phyloP scores from a whole-genome alignment of 2,113 vertebrate species.

The Equus quagga region DNA sequence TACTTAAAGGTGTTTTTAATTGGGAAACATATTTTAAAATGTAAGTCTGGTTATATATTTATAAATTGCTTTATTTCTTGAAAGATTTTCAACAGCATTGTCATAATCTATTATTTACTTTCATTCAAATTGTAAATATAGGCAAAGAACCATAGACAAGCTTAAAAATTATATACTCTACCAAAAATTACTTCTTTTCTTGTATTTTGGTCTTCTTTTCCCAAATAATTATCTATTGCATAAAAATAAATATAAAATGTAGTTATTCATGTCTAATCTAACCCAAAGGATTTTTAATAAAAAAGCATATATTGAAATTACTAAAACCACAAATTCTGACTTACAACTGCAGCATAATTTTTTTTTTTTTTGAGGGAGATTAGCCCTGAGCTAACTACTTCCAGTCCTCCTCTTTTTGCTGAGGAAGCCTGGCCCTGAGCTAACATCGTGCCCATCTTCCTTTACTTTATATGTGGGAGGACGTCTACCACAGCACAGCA shows the following conservation, averaged over 20 bases:
- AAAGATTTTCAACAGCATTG: constrained; percentile 20
- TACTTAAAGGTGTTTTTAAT: neutral
- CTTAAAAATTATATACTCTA: constrained; percentile 51
- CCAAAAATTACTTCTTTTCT: constrained; percentile 47
- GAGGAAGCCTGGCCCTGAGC: too few species aligned
- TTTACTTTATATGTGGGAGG: too few species aligned
- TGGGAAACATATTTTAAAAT: constrained; percentile 3
- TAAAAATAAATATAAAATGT: constrained; percentile 47
- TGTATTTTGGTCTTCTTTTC: constrained; percentile 27
- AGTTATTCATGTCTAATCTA: constrained; percentile 58
- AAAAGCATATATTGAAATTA: constrained; percentile 33
- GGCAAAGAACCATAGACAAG: neutral
- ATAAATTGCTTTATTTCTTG: constrained; percentile 9
- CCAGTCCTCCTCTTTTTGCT: too few species aligned
- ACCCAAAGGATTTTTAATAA: constrained; percentile 13
- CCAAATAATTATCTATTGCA: constrained; percentile 43
- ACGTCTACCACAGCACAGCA: too few species aligned
- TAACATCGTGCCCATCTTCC: too few species aligned
- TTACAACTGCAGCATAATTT: neutral
- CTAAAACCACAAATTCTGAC: constrained; percentile 31
- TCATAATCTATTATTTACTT: constrained; percentile 49
- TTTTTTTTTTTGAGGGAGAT: neutral
- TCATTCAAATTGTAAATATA: constrained; percentile 61
- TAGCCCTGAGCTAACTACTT: too few species aligned
- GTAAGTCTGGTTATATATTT: constrained; percentile 19